These are phyloP conservation scores for Lophotriccus pileatus DNA, from an alignment of 2,797 vertebrate genomes.

Conservation along the genomic window DNA sequence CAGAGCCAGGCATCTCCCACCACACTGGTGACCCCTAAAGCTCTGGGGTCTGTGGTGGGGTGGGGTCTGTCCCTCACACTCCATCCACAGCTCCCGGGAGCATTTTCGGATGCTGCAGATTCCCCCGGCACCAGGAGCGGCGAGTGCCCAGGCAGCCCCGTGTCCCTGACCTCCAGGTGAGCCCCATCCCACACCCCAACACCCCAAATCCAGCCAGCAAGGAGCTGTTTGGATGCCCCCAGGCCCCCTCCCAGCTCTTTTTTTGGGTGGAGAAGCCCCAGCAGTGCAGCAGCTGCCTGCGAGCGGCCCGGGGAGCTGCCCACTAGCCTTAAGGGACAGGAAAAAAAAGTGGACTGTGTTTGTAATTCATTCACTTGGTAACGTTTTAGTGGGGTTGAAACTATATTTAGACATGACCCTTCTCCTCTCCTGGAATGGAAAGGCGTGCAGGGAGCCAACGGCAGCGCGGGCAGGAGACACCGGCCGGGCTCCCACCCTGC, in stretches of 20 bases:
- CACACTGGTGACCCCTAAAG: neutral
- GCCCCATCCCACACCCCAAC: neutral
- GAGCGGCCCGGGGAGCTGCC: neutral
- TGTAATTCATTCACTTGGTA: conserved; percentile 51
- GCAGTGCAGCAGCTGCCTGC: rapidly evolving
- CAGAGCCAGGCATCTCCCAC: neutral
- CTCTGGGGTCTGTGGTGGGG: neutral
- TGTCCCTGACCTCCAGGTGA: conserved; percentile 51
- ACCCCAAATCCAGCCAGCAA: neutral
- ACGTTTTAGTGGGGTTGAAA: neutral
- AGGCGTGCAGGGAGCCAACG: neutral
- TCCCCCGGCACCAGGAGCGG: neutral
- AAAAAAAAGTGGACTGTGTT: neutral
- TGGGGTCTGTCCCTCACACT: neutral
- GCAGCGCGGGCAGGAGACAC: neutral
- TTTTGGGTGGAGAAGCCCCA: neutral
- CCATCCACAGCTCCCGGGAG: neutral
- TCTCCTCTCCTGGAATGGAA: conserved; percentile 63
- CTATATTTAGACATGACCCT: conserved; percentile 64
- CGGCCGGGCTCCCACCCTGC: neutral
- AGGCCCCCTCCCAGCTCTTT: neutral
- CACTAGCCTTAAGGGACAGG: neutral
- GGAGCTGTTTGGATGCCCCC: neutral
- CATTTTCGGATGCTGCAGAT: neutral
- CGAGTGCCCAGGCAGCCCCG: neutral